Evolutionary conservation across 2,888 invertebrate genomes (phyloP).

Genomic region (Latheticus oryzae): DNA sequence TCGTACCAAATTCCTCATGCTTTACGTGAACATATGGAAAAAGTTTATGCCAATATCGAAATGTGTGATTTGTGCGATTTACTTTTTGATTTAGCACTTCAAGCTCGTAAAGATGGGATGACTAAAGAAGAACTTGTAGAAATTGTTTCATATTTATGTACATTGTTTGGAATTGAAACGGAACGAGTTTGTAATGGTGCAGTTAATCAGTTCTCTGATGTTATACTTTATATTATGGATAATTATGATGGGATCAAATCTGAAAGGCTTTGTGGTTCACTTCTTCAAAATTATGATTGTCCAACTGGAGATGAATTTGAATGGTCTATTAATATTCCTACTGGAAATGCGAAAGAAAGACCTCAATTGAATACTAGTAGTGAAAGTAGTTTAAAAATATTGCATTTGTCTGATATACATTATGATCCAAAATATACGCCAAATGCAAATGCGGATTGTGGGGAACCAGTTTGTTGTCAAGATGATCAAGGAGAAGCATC

Average conservation of each 20-base stretch:
- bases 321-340: constrained; percentile 53
- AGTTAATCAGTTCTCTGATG: constrained; percentile 59
- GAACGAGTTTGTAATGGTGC: constrained; percentile 48
- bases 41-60: constrained; percentile 14
- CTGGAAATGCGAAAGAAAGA: constrained; percentile 36
- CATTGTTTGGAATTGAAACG: constrained; percentile 38
- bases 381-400: constrained; percentile 62
- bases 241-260: constrained; percentile 68
- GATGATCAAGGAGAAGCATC: constrained; percentile 67
- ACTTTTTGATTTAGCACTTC: constrained; percentile 36
- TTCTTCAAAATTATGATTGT: constrained; percentile 66
- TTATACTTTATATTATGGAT: constrained; percentile 71
- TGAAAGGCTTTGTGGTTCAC: constrained; percentile 69
- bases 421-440: constrained; percentile 80
- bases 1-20: constrained; percentile 13
- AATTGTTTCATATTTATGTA: constrained; percentile 41
- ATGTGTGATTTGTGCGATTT: constrained; percentile 36
- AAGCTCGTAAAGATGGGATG: constrained; percentile 39
- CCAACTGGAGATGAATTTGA: constrained; percentile 42
- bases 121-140: constrained; percentile 31
- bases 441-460: constrained; percentile 76
- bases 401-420: constrained; percentile 83
- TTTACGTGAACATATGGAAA: constrained; percentile 13
- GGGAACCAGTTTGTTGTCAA: constrained; percentile 84
- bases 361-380: neutral